A percentile compares a stretch with the other conserved stretches of the same genome.
phyloP scores from a whole-genome alignment of 2,888 invertebrate species.

The Tinea pellionella region DNA sequence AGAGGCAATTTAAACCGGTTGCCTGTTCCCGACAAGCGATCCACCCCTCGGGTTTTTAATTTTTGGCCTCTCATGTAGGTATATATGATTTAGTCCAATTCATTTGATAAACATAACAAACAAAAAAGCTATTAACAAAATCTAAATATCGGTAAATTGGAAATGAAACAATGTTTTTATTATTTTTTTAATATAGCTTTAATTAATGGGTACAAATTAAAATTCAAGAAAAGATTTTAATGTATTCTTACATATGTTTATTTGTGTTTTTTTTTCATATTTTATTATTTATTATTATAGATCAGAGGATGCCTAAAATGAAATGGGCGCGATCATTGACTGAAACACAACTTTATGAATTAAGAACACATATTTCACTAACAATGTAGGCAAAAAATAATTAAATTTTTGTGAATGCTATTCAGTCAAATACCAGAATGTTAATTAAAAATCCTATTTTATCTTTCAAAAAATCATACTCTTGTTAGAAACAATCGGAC shows the following conservation, averaged over 20 bases:
- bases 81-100: background rate
- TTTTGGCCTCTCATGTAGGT: constrained; percentile 40
- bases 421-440: background rate
- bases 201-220: no score
- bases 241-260: no score
- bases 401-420: no score
- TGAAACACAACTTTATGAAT: no score
- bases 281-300: no score
- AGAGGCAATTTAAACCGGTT: constrained; percentile 55
- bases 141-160: background rate
- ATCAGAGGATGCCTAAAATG: no score
- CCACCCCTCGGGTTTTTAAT: constrained; percentile 50
- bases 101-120: background rate
- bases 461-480: background rate
- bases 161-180: background rate
- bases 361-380: no score
- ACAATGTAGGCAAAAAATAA: no score
- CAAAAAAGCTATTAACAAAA: background rate
- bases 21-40: constrained; percentile 52
- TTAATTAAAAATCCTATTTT: background rate
- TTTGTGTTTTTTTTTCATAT: no score
- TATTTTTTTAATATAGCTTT: background rate
- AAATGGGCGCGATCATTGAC: no score
- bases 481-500: constrained; percentile 2
- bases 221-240: no score